Conservation (phyloP, 2,888 invertebrate species). For the Netelia melanura region DNA sequence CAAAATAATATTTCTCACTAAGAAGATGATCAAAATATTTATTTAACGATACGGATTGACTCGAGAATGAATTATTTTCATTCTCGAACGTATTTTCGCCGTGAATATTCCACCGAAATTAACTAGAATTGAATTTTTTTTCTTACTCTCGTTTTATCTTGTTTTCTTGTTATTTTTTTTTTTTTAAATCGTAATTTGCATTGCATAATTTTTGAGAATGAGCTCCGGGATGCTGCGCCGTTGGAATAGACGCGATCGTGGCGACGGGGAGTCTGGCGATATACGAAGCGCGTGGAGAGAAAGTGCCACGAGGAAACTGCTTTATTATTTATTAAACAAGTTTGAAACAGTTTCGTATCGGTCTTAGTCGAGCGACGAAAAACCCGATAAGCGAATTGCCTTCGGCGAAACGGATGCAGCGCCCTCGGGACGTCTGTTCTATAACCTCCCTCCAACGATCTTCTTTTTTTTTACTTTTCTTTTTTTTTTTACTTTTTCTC, state of each 20-base stretch:
- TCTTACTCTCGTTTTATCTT: neutral
- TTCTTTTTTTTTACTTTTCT: neutral
- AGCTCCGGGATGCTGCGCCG: neutral
- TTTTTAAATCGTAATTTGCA: constrained; percentile 27
- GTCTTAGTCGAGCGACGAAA: constrained; percentile 9
- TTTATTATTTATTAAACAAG: constrained; percentile 63
- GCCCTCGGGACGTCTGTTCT: constrained; percentile 1
- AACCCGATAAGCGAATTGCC: constrained; percentile 40
- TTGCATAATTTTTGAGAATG: constrained; percentile 33
- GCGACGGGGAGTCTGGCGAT: neutral
- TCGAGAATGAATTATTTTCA: neutral
- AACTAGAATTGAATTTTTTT: neutral
- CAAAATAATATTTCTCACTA: neutral
- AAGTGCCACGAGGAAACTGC: constrained; percentile 30
- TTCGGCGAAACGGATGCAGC: constrained; percentile 32
- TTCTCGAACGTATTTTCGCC: neutral
- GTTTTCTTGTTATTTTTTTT: neutral
- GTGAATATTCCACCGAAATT: neutral
- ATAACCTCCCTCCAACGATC: neutral
- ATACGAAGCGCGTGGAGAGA: neutral
- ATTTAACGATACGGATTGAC: neutral
- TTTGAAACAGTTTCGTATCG: constrained; percentile 55
- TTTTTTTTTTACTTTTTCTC: neutral
- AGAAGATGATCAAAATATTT: constrained; percentile 20
- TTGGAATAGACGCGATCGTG: constrained; percentile 31